Evolutionary conservation across 2,888 invertebrate species (phyloP).

Genomic region (Ichneumoninae sp.): DNA sequence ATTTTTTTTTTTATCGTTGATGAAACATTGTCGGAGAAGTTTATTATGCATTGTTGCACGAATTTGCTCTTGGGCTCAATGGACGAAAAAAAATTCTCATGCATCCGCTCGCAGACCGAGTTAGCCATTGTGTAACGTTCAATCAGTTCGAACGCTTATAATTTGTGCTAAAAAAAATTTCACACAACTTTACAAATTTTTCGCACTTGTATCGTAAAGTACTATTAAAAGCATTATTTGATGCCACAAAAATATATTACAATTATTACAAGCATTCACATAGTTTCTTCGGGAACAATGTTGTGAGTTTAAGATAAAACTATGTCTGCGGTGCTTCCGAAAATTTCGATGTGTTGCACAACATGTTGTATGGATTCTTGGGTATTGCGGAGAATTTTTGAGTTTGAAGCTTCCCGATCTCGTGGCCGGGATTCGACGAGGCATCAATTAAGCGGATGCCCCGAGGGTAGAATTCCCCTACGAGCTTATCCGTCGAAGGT

Average conservation of each 20-base stretch:
- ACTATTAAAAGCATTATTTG: too few relatives aligned
- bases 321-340: neutral
- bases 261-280: too few relatives aligned
- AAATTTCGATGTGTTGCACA: neutral
- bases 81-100: too few relatives aligned
- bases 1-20: neutral
- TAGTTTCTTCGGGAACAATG: neutral
- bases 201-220: too few relatives aligned
- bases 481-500: conserved; percentile 24
- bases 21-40: neutral
- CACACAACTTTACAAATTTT: too few relatives aligned
- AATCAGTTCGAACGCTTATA: too few relatives aligned
- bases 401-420: conserved; percentile 32
- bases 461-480: conserved; percentile 6
- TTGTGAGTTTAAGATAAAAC: neutral
- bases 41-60: neutral
- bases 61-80: too few relatives aligned
- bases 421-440: conserved; percentile 21
- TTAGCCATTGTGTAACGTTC: too few relatives aligned
- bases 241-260: too few relatives aligned
- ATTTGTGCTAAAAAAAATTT: too few relatives aligned
- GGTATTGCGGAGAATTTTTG: conserved; percentile 10
- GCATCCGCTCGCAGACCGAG: too few relatives aligned
- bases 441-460: conserved; percentile 32
- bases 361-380: conserved; percentile 6